Conservation (phyloP, 1,140 invertebrate genomes). For the Nylanderia fulva region DNA sequence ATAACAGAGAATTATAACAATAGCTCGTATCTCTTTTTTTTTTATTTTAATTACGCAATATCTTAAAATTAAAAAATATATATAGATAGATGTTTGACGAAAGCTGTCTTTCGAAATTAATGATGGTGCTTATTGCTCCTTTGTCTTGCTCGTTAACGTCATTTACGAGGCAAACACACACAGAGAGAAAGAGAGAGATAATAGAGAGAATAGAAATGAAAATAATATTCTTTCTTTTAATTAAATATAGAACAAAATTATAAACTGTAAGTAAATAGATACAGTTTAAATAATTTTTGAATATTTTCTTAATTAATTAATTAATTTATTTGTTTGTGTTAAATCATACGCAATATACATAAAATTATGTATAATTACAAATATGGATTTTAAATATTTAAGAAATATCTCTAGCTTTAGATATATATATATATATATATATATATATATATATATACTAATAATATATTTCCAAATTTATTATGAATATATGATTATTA, state of each 20-base stretch:
- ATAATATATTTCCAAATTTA: too few species aligned
- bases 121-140: constrained; percentile 22
- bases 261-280: too few species aligned
- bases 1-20: neutral
- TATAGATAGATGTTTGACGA: constrained; percentile 14
- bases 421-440: too few species aligned
- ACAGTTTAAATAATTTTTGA: neutral
- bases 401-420: neutral
- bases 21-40: constrained; percentile 21
- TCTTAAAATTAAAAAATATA: constrained; percentile 33
- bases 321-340: constrained; percentile 11
- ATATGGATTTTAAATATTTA: neutral
- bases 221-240: constrained; percentile 9
- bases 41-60: constrained; percentile 27
- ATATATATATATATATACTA: too few species aligned
- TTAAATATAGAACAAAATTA: too few species aligned
- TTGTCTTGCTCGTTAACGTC: constrained; percentile 27
- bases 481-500: too few species aligned
- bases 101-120: constrained; percentile 46
- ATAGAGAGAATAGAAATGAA: neutral
- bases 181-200: constrained; percentile 14
- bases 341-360: neutral
- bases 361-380: neutral
- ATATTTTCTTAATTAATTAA: too few species aligned
- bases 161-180: constrained; percentile 18